Percentiles rank a stretch among this genome's conserved stretches.
These are phyloP conservation scores for Oenanthe melanoleuca DNA, from an alignment of 2,113 vertebrate species.

Conservation along the genomic window DNA sequence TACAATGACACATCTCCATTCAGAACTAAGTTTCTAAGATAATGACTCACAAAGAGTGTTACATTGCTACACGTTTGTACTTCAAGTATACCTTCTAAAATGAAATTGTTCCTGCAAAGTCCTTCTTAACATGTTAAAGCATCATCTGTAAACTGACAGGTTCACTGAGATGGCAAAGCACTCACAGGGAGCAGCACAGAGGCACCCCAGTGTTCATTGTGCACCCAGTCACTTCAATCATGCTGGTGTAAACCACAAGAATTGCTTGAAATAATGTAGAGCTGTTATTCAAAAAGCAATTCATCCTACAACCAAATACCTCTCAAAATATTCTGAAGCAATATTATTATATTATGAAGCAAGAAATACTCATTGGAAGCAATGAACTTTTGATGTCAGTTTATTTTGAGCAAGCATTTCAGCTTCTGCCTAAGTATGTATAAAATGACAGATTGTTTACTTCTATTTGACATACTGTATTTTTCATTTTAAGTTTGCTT, in stretches of 20 bases:
- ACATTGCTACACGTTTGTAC: not conserved
- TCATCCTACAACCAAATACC: not conserved
- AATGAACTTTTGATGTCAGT: not conserved
- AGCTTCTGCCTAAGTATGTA: not conserved
- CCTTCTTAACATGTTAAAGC: not conserved
- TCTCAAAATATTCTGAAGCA: not conserved
- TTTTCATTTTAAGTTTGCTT: slow-evolving; percentile 5
- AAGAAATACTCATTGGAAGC: not conserved
- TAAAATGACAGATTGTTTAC: not conserved
- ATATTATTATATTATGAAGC: not conserved
- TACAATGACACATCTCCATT: not conserved
- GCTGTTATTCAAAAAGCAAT: not conserved
- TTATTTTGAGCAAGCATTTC: not conserved
- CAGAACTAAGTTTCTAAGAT: not conserved
- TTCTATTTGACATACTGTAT: not conserved
- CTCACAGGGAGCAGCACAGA: not conserved
- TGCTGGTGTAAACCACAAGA: not conserved
- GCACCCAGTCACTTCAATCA: not conserved
- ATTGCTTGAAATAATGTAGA: not conserved
- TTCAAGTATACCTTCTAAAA: not conserved
- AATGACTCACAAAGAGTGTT: not conserved
- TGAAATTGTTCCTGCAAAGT: not conserved
- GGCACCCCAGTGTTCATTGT: not conserved
- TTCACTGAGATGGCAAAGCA: not conserved
- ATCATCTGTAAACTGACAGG: not conserved